A percentile compares a stretch with the other conserved stretches of the same genome.
phyloP scores from a whole-genome alignment of 2,113 vertebrate genomes.

The Nothocercus nigrocapillus region DNA sequence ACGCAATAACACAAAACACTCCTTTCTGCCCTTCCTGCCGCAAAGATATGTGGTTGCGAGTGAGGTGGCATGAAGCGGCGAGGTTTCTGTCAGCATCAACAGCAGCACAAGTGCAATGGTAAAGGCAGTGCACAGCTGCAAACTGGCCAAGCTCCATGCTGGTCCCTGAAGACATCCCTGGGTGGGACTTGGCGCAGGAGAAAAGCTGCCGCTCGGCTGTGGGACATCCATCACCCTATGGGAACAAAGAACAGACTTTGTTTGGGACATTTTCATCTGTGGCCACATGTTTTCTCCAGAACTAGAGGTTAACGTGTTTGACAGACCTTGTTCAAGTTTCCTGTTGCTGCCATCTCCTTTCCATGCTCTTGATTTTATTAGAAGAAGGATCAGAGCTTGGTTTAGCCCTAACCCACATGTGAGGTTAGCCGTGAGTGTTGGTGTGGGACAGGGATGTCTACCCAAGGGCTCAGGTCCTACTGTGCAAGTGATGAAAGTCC shows the following conservation, averaged over 20 bases:
- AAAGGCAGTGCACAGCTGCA: fast-evolving
- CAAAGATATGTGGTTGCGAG: not conserved
- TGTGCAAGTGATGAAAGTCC: not conserved
- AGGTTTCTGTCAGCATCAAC: fast-evolving
- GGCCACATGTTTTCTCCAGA: not conserved
- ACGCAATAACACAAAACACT: not conserved
- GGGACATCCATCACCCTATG: not conserved
- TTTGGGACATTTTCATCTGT: not conserved
- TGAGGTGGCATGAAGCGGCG: not conserved
- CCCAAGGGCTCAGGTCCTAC: not conserved
- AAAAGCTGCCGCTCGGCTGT: not conserved
- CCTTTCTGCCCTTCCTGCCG: not conserved
- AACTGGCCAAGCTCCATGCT: fast-evolving
- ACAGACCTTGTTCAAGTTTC: not conserved
- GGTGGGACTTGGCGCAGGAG: fast-evolving
- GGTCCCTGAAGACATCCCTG: fast-evolving
- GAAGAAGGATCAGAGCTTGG: not conserved
- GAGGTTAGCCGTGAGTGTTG: too few relatives aligned
- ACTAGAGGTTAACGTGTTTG: not conserved
- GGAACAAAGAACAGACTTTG: not conserved
- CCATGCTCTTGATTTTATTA: fast-evolving
- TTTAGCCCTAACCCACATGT: not conserved
- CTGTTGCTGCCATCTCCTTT: not conserved
- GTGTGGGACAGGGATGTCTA: not conserved
- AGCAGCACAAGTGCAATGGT: fast-evolving